Evolutionary conservation across 2,888 invertebrate species (phyloP).

Genomic region (Odontocolon sp.): DNA sequence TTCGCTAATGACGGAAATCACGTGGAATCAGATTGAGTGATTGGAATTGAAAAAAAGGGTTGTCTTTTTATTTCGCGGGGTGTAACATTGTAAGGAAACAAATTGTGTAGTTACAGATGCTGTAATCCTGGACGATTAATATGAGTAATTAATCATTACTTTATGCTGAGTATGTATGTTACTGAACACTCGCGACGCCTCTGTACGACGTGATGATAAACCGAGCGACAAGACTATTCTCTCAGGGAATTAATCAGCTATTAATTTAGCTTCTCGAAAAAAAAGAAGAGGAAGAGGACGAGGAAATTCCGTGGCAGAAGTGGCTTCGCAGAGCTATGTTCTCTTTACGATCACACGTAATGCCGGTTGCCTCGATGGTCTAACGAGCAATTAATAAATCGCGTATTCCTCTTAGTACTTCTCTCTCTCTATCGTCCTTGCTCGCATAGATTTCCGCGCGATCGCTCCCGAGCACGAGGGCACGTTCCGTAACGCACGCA

Average conservation of each 20-base stretch:
- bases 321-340: neutral
- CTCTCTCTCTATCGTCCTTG: conserved; percentile 44
- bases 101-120: conserved; percentile 5
- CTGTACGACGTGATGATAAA: conserved; percentile 44
- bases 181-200: conserved; percentile 35
- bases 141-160: conserved; percentile 38
- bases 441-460: conserved; percentile 75
- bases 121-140: conserved; percentile 8
- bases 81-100: neutral
- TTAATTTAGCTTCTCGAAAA: conserved; percentile 47
- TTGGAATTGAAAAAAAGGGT: too few species aligned
- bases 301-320: conserved; percentile 23
- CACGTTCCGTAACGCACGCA: conserved; percentile 61
- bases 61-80: neutral
- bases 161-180: neutral
- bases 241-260: conserved; percentile 51
- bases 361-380: conserved; percentile 51
- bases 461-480: conserved; percentile 73
- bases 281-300: conserved; percentile 5
- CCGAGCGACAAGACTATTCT: conserved; percentile 43
- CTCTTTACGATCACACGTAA: conserved; percentile 33
- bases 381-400: conserved; percentile 72
- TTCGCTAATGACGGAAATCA: too few species aligned
- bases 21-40: too few species aligned
- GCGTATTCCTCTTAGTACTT: conserved; percentile 58